Base-by-base conservation (phyloP, 2,113 vertebrate genomes). In the Lanius collurio region DNA sequence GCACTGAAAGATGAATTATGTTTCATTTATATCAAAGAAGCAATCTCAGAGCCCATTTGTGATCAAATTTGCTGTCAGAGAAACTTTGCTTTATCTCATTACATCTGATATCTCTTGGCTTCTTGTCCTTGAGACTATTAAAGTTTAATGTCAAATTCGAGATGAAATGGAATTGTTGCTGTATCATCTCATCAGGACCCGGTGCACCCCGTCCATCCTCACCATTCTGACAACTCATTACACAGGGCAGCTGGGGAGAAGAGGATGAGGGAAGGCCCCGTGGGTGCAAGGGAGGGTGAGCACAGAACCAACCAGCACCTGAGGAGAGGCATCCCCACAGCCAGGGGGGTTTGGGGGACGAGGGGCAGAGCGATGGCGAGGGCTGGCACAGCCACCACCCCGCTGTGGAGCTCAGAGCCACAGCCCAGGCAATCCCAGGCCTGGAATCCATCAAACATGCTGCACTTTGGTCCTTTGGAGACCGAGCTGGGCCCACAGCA, bases 31-130 rank as follows among this genome's bases (percentile, higher is more conserved):
- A 98, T 98, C 98, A 98, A 98, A 98, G 97, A 98, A 98, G 97
- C 98, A 98, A 98, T 98, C 98, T 98, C 92, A 44, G 97, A 98
- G 98, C 97, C 98, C 98, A 98, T 98, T 98, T 98, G 98, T 98
- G 98, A 98, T 98, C 98, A 98, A 98, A 98, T 98, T 98, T 98
- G 98, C 98, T 98, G 98, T 98, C 98, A 98, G 97, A 98, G 98
- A 98, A 98, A 98, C 97, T 98, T 98, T 98, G 98, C 98, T 98
- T 98, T 98, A 98, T 98, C 98, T 97, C 98, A 98, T 98, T 98
- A 98, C 97, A 97, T 98, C 98, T 98, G 98, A 98, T 98, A 98
- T 98, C 97, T 98, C 95, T 97, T 98, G 98, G 97, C 98, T 98
- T 98, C 98, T 98, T 98, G 98, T 98, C 98, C 98, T 98, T 98